Evolutionary conservation across 1,140 invertebrate genomes (phyloP).

Genomic region (Chironomus tepperi): DNA sequence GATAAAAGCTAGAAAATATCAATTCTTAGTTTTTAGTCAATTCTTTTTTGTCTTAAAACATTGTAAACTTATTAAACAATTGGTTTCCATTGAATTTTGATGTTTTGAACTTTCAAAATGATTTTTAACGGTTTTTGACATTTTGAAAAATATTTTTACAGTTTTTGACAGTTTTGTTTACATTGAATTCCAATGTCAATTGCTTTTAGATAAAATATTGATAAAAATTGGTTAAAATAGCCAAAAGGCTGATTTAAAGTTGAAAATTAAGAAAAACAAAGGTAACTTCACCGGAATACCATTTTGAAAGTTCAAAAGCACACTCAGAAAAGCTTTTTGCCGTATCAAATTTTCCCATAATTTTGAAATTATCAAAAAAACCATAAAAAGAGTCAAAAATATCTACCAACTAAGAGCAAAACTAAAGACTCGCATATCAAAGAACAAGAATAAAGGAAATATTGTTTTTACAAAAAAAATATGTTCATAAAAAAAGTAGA

Average conservation of each 20-base stretch:
- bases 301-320: neutral
- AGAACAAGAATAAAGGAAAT: neutral
- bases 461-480: constrained; percentile 17
- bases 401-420: too few species aligned
- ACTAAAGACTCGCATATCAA: constrained; percentile 1
- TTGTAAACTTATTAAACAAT: too few species aligned
- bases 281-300: too few species aligned
- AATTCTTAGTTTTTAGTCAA: neutral
- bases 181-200: too few species aligned
- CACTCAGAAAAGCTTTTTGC: neutral
- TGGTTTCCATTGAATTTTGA: too few species aligned
- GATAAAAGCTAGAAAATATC: constrained; percentile 14
- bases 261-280: too few species aligned
- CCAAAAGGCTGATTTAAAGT: too few species aligned
- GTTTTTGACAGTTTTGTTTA: neutral
- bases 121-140: neutral
- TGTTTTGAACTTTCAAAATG: too few species aligned
- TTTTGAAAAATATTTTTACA: neutral
- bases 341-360: neutral
- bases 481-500: constrained; percentile 1
- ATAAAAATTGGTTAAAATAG: too few species aligned
- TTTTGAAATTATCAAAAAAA: neutral
- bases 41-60: neutral
- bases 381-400: too few species aligned
- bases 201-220: too few species aligned